Conservation (phyloP, 2,113 vertebrate genomes). For the Eleginops maclovinus region DNA sequence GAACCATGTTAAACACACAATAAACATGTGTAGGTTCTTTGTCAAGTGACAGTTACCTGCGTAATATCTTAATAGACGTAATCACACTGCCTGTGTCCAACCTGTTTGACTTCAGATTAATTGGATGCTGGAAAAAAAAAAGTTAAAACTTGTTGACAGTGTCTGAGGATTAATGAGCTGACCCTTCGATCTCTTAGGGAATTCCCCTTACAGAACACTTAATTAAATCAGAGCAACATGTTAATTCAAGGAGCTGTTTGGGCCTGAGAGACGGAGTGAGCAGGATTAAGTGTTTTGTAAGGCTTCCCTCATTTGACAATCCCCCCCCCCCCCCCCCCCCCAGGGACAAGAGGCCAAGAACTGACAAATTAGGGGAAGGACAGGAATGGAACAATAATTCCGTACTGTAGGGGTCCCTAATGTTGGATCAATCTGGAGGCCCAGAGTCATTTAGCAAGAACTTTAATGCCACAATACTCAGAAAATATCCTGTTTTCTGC, state of each 20-base stretch:
- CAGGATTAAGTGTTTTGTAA: slow-evolving; percentile 20
- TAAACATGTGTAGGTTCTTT: neutral
- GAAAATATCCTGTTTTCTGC: too few species aligned
- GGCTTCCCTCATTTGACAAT: too few species aligned
- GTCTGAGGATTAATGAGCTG: slow-evolving; percentile 65
- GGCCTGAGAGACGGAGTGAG: slow-evolving; percentile 20
- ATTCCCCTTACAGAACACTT: slow-evolving; percentile 47
- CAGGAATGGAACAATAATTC: too few species aligned
- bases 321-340: too few species aligned
- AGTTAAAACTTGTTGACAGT: slow-evolving; percentile 67
- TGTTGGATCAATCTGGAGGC: too few species aligned
- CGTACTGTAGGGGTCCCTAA: too few species aligned
- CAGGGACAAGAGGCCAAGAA: too few species aligned
- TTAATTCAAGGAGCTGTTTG: slow-evolving; percentile 56
- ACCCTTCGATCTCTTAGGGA: slow-evolving; percentile 67
- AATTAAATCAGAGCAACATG: slow-evolving; percentile 65
- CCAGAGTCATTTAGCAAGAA: too few species aligned
- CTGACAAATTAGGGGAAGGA: too few species aligned
- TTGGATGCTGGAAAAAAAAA: slow-evolving; percentile 16
- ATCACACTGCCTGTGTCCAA: slow-evolving; percentile 8
- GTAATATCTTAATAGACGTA: too few species aligned
- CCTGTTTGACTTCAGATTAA: slow-evolving; percentile 54
- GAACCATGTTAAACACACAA: neutral
- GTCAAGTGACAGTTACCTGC: neutral
- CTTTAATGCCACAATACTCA: too few species aligned